Evolutionary conservation across 2,797 vertebrate species (phyloP).

Genomic region (Knipowitschia caucasica): DNA sequence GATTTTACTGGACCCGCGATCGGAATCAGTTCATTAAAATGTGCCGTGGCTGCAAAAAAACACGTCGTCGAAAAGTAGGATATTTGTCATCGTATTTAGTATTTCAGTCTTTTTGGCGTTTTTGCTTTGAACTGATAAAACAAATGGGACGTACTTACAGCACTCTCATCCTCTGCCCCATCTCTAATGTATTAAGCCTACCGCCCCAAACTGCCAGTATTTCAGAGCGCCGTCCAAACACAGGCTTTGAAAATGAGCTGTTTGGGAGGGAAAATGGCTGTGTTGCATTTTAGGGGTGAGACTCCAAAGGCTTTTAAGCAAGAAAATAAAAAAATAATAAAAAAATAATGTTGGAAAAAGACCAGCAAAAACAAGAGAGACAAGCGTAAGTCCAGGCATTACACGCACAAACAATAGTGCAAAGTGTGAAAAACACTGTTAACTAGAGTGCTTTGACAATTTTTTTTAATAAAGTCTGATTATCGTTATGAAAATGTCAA

Average conservation of each 20-base stretch:
- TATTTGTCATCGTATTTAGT: background rate
- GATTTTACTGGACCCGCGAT: no score
- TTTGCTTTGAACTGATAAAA: constrained; percentile 1
- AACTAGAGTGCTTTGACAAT: background rate
- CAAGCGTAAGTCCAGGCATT: constrained; percentile 14
- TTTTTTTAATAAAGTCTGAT: background rate
- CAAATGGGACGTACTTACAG: background rate
- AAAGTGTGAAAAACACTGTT: background rate
- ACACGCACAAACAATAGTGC: background rate
- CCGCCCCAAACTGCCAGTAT: constrained; percentile 59
- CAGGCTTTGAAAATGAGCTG: constrained; percentile 67
- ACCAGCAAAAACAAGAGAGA: constrained; percentile 36
- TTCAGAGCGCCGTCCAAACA: constrained; percentile 68
- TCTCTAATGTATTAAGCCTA: constrained; percentile 27
- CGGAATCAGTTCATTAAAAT: no score
- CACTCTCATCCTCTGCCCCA: constrained; percentile 14
- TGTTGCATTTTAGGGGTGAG: constrained; percentile 46
- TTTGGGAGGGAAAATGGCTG: constrained; percentile 61
- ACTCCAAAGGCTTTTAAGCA: constrained; percentile 52
- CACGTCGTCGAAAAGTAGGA: no score
- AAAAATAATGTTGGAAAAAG: constrained; percentile 51
- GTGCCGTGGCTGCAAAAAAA: no score
- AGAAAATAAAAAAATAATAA: constrained; percentile 49
- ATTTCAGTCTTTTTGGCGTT: background rate
- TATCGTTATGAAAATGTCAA: background rate